Evolutionary conservation across 2,888 invertebrate genomes (phyloP).

Genomic region (Polydrusus pterygomalis): DNA sequence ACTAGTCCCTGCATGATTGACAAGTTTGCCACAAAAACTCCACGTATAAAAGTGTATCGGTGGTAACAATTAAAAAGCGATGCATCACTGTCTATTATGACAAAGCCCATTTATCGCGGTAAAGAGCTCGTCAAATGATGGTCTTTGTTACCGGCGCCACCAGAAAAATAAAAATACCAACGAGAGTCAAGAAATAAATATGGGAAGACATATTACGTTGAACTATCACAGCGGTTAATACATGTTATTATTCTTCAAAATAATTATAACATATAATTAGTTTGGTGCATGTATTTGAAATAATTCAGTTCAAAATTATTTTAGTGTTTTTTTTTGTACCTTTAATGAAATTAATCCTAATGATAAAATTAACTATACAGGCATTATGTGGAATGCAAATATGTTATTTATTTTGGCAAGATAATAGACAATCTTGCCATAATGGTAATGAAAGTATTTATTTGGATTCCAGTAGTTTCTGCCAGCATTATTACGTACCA

Average conservation of each 20-base stretch:
- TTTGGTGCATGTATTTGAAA: too few relatives aligned
- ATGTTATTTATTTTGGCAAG: too few relatives aligned
- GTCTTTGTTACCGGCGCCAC: background rate
- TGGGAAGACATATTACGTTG: background rate
- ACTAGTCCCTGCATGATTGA: background rate
- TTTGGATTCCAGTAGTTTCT: background rate
- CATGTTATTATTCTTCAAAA: too few relatives aligned
- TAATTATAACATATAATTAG: too few relatives aligned
- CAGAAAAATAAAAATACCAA: background rate
- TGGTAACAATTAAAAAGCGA: slow-evolving; percentile 11
- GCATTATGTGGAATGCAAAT: background rate
- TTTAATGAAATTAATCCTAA: too few relatives aligned
- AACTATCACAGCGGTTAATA: too few relatives aligned
- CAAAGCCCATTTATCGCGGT: slow-evolving; percentile 1
- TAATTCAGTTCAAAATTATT: too few relatives aligned
- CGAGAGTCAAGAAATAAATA: background rate
- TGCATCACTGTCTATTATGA: slow-evolving; percentile 23
- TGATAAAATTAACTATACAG: too few relatives aligned
- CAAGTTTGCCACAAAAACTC: background rate
- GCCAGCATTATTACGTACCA: background rate
- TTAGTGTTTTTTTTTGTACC: background rate
- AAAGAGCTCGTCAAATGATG: slow-evolving; percentile 1
- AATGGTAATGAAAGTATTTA: slow-evolving; percentile 1
- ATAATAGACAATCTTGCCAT: background rate
- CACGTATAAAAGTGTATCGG: slow-evolving; percentile 1